A percentile compares a stretch with the other conserved stretches of the same genome.
phyloP scores from a whole-genome alignment of 2,888 invertebrate species.

The Sphaeridia pumilis region DNA sequence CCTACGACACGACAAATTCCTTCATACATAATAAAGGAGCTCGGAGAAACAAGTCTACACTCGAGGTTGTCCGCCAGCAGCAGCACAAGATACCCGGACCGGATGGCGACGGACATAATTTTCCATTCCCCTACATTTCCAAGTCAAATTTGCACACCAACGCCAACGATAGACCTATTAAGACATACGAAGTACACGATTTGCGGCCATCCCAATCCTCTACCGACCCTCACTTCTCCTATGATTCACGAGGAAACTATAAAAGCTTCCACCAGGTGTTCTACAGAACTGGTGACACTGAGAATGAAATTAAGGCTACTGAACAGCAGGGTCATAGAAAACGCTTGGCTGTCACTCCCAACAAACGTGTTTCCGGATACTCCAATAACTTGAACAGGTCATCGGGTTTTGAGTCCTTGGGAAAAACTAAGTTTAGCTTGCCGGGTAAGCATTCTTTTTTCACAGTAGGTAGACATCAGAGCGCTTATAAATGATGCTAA shows the following conservation, averaged over 20 bases:
- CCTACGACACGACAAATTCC: background rate
- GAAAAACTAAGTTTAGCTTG: too few relatives aligned
- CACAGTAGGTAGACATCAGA: too few relatives aligned
- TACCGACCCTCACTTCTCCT: too few relatives aligned
- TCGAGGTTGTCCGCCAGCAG: too few relatives aligned
- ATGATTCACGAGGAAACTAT: constrained; percentile 9
- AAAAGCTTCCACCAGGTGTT: constrained; percentile 11
- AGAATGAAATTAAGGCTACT: constrained; percentile 13
- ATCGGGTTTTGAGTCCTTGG: constrained; percentile 2
- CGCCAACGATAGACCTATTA: too few relatives aligned
- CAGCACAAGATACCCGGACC: constrained; percentile 7
- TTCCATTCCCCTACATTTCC: constrained; percentile 2
- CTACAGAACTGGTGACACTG: constrained; percentile 9
- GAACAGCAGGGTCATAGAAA: constrained; percentile 10
- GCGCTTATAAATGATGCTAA: too few relatives aligned
- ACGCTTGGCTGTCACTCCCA: constrained; percentile 1
- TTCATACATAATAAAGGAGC: constrained; percentile 22
- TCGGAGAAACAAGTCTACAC: constrained; percentile 10
- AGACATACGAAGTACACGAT: too few relatives aligned
- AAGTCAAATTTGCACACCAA: too few relatives aligned
- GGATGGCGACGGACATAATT: constrained; percentile 11
- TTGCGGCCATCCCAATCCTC: too few relatives aligned
- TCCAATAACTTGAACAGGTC: constrained; percentile 13
- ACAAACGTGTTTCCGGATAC: too few relatives aligned
- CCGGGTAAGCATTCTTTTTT: too few relatives aligned